Evolutionary conservation across 2,888 invertebrate species (phyloP).

Genomic region (Octodonta nipae): DNA sequence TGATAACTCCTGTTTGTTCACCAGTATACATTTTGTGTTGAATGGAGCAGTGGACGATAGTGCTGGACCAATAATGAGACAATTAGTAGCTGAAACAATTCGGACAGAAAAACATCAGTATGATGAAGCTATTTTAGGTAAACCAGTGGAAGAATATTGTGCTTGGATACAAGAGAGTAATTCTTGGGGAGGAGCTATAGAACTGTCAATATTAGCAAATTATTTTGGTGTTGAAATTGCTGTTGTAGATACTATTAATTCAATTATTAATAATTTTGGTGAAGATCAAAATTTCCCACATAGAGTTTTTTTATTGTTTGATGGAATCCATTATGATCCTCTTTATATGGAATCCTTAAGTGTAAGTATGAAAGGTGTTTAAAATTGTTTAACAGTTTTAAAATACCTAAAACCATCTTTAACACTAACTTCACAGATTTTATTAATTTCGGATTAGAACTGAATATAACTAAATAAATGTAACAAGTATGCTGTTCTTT

Average conservation of each 20-base stretch:
- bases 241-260: slow-evolving; percentile 83
- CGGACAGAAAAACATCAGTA: slow-evolving; percentile 62
- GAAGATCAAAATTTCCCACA: slow-evolving; percentile 77
- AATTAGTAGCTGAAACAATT: slow-evolving; percentile 77
- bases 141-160: slow-evolving; percentile 73
- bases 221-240: slow-evolving; percentile 85
- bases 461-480: too few species aligned
- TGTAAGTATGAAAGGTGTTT: slow-evolving; percentile 41
- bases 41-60: slow-evolving; percentile 65
- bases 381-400: too few species aligned
- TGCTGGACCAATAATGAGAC: slow-evolving; percentile 63
- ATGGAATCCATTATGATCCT: slow-evolving; percentile 94
- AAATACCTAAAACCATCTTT: too few species aligned
- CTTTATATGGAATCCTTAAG: slow-evolving; percentile 69
- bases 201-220: slow-evolving; percentile 74
- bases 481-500: too few species aligned
- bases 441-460: too few species aligned
- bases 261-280: slow-evolving; percentile 82
- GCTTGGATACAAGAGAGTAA: slow-evolving; percentile 78
- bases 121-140: slow-evolving; percentile 71
- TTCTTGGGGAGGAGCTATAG: slow-evolving; percentile 95
- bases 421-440: too few species aligned
- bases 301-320: slow-evolving; percentile 79
- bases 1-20: slow-evolving; percentile 92
- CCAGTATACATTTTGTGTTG: slow-evolving; percentile 66